A percentile compares a stretch with the other conserved stretches of the same genome.
These are phyloP conservation scores for Augochlorella aurata DNA, from an alignment of 2,888 invertebrate genomes.

Conservation along the genomic window DNA sequence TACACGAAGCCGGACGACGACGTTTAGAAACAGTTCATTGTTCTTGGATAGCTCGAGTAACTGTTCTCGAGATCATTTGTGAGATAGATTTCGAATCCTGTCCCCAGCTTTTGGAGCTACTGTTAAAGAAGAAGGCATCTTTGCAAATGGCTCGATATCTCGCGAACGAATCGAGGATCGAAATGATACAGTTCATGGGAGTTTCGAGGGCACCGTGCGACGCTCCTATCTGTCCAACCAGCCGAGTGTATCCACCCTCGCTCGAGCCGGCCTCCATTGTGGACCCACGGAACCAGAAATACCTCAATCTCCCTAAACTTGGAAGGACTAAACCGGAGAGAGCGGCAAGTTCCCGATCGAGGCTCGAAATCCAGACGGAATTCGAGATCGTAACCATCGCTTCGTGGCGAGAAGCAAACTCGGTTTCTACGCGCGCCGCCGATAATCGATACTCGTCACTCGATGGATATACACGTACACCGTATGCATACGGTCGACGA, in stretches of 20 bases:
- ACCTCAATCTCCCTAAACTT: not conserved
- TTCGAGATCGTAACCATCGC: not conserved
- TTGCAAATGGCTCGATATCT: too few relatives aligned
- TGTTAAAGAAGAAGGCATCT: too few relatives aligned
- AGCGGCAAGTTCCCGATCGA: not conserved
- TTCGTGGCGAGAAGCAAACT: not conserved
- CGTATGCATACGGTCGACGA: not conserved
- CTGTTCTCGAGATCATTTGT: too few relatives aligned
- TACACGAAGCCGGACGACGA: too few relatives aligned
- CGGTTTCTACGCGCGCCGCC: not conserved
- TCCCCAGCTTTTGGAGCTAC: too few relatives aligned
- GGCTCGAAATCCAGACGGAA: not conserved
- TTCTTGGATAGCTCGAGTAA: too few relatives aligned
- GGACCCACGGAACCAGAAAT: not conserved
- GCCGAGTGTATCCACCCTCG: not conserved
- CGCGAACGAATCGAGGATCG: not conserved
- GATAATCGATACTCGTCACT: not conserved
- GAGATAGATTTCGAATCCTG: too few relatives aligned
- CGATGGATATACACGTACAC: not conserved
- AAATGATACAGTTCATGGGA: not conserved
- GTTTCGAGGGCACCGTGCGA: not conserved
- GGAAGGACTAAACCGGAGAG: not conserved
- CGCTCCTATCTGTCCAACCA: not conserved
- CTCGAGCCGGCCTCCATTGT: not conserved
- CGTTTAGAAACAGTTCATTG: too few relatives aligned